Conservation (phyloP, 2,797 vertebrate species). For the Sebastes matsubarae region DNA sequence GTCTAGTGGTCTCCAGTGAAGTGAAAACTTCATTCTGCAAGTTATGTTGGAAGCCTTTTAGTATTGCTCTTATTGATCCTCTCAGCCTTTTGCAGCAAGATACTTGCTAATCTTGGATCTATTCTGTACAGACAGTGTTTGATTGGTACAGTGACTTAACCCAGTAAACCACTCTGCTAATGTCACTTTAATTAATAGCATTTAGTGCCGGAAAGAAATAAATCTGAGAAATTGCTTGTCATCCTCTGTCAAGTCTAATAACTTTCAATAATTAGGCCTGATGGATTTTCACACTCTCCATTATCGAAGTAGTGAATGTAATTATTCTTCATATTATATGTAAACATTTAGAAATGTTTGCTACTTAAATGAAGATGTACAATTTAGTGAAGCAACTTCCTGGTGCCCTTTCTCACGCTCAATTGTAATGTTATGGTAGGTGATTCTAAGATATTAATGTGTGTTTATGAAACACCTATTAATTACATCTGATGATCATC, state of each 20-base stretch:
- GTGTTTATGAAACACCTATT: conserved; percentile 18
- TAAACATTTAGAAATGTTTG: conserved; percentile 96
- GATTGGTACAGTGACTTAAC: conserved; percentile 95
- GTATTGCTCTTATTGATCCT: conserved; percentile 83
- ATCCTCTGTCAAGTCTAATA: conserved; percentile 99
- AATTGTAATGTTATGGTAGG: conserved; percentile 19
- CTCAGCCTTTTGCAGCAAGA: conserved; percentile 83
- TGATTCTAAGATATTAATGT: conserved; percentile 18
- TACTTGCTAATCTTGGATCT: conserved; percentile 91
- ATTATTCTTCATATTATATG: conserved; percentile 99
- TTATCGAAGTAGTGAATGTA: conserved; percentile 99
- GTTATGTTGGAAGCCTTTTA: conserved; percentile 42
- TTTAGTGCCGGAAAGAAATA: conserved; percentile 95
- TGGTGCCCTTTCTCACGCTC: conserved; percentile 14
- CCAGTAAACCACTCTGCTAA: conserved; percentile 94
- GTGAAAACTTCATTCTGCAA: neutral
- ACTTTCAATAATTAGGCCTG: conserved; percentile 99
- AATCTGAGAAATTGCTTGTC: conserved; percentile 99
- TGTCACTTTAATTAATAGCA: conserved; percentile 99
- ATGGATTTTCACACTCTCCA: conserved; percentile 99
- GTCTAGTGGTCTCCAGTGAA: neutral
- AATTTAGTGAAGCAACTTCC: conserved; percentile 30
- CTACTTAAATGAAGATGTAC: conserved; percentile 87
- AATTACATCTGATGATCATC: conserved; percentile 31
- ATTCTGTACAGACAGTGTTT: conserved; percentile 87